Conservation (phyloP, 2,113 vertebrate genomes). For the Psammodynastes pulverulentus region DNA sequence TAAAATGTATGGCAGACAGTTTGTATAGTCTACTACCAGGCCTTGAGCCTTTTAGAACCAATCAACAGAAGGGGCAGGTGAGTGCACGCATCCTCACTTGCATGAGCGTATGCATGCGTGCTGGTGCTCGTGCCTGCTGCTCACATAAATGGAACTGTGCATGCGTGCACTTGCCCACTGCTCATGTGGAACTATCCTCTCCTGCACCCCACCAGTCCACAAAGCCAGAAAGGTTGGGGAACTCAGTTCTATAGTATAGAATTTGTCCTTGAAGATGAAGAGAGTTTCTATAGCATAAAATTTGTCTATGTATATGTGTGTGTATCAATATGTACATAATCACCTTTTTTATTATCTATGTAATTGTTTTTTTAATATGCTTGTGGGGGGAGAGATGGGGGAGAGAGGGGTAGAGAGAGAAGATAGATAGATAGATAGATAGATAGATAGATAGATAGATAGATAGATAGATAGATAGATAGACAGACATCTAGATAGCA, state of each 20-base stretch:
- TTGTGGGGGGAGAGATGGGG: not conserved
- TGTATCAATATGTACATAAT: not conserved
- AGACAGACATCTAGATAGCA: no score
- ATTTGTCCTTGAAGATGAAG: not conserved
- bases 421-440: no score
- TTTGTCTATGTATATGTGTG: not conserved
- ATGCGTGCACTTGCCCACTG: no score
- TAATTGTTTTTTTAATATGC: not conserved
- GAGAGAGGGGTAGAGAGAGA: no score
- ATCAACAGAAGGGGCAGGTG: no score
- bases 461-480: no score
- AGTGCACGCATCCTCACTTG: not conserved
- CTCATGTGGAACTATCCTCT: not conserved
- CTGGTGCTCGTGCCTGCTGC: no score
- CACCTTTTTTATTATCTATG: not conserved
- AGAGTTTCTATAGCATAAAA: not conserved
- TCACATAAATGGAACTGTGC: no score
- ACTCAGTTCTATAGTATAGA: not conserved
- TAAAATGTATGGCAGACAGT: not conserved
- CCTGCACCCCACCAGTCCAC: not conserved
- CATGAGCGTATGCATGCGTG: not conserved
- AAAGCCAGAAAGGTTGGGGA: not conserved
- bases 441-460: not conserved
- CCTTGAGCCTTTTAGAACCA: no score
- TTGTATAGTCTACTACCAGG: not conserved